Percentiles rank a stretch among this genome's conserved stretches.
Conservation (phyloP, 2,113 vertebrate species). For the Phrynocephalus versicolor region DNA sequence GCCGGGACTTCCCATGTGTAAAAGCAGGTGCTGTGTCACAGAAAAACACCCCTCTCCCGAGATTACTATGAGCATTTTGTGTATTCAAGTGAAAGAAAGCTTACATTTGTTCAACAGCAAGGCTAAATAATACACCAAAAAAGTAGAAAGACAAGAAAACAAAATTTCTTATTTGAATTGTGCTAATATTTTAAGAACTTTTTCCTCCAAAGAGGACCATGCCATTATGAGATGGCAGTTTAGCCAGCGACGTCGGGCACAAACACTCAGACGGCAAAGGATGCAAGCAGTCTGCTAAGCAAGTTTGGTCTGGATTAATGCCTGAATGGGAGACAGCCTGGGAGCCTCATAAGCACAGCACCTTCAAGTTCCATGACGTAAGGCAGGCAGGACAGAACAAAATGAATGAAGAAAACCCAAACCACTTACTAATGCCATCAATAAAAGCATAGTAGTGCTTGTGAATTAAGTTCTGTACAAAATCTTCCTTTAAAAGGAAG, state of each 20-base stretch:
- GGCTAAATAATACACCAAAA: not conserved
- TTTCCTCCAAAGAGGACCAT: not conserved
- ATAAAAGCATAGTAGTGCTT: not conserved
- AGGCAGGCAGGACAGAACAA: too few species aligned
- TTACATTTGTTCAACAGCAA: not conserved
- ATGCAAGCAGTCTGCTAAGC: too few species aligned
- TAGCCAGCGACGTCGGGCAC: not conserved
- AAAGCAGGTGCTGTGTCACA: too few species aligned
- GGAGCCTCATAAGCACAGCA: too few species aligned
- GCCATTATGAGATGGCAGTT: not conserved
- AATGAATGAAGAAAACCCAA: not conserved
- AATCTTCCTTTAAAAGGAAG: not conserved
- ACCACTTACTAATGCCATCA: not conserved
- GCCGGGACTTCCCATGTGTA: too few species aligned
- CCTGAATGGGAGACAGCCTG: too few species aligned
- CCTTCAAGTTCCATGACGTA: too few species aligned
- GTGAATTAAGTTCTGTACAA: not conserved
- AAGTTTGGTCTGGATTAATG: too few species aligned
- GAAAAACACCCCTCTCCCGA: too few species aligned
- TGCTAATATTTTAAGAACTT: not conserved
- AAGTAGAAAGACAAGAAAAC: not conserved
- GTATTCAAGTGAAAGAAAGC: too few species aligned
- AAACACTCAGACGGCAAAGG: too few species aligned
- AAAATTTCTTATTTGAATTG: not conserved
- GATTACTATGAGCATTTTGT: too few species aligned